Percentiles rank a stretch among this genome's conserved stretches.
Evolutionary conservation across 92 coral and sea anemone genomes (phyloP).

Genomic region (Heliopora coerulea): DNA sequence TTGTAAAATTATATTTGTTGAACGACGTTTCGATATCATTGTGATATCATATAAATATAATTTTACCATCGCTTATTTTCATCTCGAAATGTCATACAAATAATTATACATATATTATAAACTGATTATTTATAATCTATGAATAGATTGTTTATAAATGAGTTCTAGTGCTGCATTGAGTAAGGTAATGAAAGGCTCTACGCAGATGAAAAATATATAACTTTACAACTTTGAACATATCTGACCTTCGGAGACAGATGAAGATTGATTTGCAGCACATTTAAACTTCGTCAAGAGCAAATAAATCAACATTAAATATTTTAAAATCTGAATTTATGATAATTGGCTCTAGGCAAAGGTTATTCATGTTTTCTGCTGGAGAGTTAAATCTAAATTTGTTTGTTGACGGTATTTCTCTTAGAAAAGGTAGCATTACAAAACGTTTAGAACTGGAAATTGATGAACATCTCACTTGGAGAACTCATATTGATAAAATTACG

Average conservation of each 20-base stretch:
- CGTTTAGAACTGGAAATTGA: too few relatives aligned
- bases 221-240: slow-evolving; percentile 5
- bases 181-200: background rate
- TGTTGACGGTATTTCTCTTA: slow-evolving; percentile 7
- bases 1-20: too few relatives aligned
- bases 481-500: too few relatives aligned
- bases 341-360: slow-evolving; percentile 9
- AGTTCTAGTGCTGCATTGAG: slow-evolving; percentile 27
- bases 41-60: too few relatives aligned
- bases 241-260: slow-evolving; percentile 14
- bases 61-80: too few relatives aligned
- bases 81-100: too few relatives aligned
- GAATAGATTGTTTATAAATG: slow-evolving; percentile 34
- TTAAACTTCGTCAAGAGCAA: background rate
- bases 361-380: background rate
- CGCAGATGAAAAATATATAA: slow-evolving; percentile 18
- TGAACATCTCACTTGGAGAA: too few relatives aligned
- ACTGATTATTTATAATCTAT: too few relatives aligned
- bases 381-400: background rate
- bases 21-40: too few relatives aligned
- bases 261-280: background rate
- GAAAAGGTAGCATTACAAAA: too few relatives aligned
- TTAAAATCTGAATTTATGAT: slow-evolving; percentile 22
- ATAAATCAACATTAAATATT: slow-evolving; percentile 21
- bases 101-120: too few relatives aligned